These are phyloP conservation scores for Tenebrio molitor DNA, from an alignment of 1,140 invertebrate genomes.

Conservation along the genomic window DNA sequence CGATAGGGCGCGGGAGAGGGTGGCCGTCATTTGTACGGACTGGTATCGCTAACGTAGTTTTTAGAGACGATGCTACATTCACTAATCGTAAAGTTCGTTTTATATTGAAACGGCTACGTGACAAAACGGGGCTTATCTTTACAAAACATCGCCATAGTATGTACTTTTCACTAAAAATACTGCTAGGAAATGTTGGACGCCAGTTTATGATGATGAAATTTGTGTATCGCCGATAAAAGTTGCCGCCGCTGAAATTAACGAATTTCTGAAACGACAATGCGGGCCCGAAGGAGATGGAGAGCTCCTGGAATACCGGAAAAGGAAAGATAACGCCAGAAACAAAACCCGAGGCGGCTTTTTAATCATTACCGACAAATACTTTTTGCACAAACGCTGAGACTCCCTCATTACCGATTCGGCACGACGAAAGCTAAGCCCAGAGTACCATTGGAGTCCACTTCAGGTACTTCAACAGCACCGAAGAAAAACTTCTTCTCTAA, in stretches of 20 bases:
- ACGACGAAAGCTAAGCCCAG: no score
- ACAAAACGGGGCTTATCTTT: slow-evolving; percentile 47
- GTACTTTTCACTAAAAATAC: slow-evolving; percentile 44
- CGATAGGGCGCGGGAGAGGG: neutral
- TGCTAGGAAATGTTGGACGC: slow-evolving; percentile 36
- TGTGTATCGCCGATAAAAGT: slow-evolving; percentile 37
- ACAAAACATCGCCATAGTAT: slow-evolving; percentile 40
- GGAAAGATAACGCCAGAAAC: slow-evolving; percentile 25
- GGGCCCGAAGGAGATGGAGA: neutral
- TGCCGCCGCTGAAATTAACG: slow-evolving; percentile 31
- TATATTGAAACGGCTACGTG: slow-evolving; percentile 47
- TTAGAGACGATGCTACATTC: slow-evolving; percentile 40
- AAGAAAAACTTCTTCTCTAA: no score
- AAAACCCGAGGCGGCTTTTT: slow-evolving; percentile 2
- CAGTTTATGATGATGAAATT: slow-evolving; percentile 33
- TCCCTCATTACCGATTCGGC: no score
- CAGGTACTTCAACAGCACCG: no score
- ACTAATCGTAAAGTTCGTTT: slow-evolving; percentile 48
- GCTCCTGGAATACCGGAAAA: slow-evolving; percentile 7
- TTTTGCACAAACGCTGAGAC: no score
- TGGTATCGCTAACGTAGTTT: slow-evolving; percentile 35
- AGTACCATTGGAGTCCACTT: no score
- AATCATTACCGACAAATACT: slow-evolving; percentile 1
- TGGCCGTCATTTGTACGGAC: slow-evolving; percentile 24
- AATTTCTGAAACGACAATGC: slow-evolving; percentile 18